phyloP scores from a whole-genome alignment of 2,113 vertebrate genomes.

The Falco punctatus region DNA sequence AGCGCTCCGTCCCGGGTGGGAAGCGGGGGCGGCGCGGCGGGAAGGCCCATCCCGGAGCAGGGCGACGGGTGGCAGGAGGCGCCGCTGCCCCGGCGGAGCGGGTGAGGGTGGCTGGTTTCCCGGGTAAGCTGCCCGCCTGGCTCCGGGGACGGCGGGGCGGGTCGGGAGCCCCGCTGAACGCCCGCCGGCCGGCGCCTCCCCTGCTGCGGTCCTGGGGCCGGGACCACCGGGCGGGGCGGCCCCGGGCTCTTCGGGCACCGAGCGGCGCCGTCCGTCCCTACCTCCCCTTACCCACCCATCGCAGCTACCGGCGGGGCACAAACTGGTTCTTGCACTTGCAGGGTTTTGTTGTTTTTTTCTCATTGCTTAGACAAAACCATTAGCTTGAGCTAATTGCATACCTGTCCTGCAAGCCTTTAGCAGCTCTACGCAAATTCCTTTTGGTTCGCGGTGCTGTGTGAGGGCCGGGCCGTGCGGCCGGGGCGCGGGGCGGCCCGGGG shows the following conservation, averaged over 20 bases:
- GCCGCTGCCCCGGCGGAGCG: neutral
- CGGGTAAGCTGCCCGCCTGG: neutral
- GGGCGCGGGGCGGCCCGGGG: too few species aligned
- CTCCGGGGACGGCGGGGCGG: neutral
- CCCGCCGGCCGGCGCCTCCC: neutral
- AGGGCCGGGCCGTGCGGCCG: too few species aligned
- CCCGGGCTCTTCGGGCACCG: rapidly evolving
- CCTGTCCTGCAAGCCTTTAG: neutral
- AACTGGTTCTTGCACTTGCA: neutral
- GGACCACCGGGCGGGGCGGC: neutral
- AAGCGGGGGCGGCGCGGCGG: neutral
- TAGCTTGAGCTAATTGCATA: neutral
- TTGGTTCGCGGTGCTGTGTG: too few species aligned
- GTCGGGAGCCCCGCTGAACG: neutral
- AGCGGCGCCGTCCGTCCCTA: neutral
- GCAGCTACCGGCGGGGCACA: neutral
- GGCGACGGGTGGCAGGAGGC: neutral
- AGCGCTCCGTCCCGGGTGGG: neutral
- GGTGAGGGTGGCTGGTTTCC: neutral
- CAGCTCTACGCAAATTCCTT: neutral
- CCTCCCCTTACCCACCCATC: too few species aligned
- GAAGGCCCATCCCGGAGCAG: neutral
- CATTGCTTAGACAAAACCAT: neutral
- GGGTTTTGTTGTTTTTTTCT: neutral
- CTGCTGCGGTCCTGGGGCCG: neutral